Evolutionary conservation across 2,888 invertebrate genomes (phyloP).

Genomic region (Acronicta leporina): DNA sequence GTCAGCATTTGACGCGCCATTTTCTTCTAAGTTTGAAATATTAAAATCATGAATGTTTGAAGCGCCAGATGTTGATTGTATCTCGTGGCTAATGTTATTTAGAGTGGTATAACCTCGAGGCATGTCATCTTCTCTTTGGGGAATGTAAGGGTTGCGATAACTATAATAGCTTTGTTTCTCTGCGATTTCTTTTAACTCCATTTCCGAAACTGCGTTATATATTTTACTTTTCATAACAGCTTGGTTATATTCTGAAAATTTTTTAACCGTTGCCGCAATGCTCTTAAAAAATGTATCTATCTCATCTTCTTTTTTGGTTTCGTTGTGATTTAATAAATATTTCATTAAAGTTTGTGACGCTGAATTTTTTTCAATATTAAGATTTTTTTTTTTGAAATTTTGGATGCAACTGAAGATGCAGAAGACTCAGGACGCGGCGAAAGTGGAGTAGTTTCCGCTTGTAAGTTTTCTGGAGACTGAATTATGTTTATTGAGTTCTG

Average conservation of each 20-base stretch:
- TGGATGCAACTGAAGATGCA: slow-evolving; percentile 43
- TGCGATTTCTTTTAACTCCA: slow-evolving; percentile 44
- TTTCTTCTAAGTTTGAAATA: slow-evolving; percentile 31
- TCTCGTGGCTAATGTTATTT: slow-evolving; percentile 34
- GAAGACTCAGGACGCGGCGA: slow-evolving; percentile 42
- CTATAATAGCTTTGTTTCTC: slow-evolving; percentile 34
- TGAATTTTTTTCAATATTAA: slow-evolving; percentile 31
- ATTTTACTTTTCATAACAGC: slow-evolving; percentile 48
- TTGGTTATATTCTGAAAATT: slow-evolving; percentile 49
- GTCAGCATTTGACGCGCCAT: slow-evolving; percentile 31
- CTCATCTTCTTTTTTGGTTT: slow-evolving; percentile 47
- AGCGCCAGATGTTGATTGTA: slow-evolving; percentile 32
- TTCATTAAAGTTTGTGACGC: slow-evolving; percentile 44
- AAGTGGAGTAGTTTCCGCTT: slow-evolving; percentile 44
- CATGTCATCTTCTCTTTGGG: slow-evolving; percentile 35
- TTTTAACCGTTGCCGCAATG: slow-evolving; percentile 51
- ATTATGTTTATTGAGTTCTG: slow-evolving; percentile 45
- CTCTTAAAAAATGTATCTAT: slow-evolving; percentile 50
- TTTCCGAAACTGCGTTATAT: slow-evolving; percentile 49
- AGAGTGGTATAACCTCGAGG: slow-evolving; percentile 34
- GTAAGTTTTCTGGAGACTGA: slow-evolving; percentile 44
- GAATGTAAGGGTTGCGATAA: slow-evolving; percentile 38
- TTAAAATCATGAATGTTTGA: slow-evolving; percentile 33
- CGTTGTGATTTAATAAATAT: slow-evolving; percentile 43
- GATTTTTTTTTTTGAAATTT: slow-evolving; percentile 34